Percentiles rank a stretch among this genome's conserved stretches.
These are phyloP conservation scores for Platygyra sinensis DNA, from an alignment of 64 coral and sea anemone genomes.

Conservation along the genomic window DNA sequence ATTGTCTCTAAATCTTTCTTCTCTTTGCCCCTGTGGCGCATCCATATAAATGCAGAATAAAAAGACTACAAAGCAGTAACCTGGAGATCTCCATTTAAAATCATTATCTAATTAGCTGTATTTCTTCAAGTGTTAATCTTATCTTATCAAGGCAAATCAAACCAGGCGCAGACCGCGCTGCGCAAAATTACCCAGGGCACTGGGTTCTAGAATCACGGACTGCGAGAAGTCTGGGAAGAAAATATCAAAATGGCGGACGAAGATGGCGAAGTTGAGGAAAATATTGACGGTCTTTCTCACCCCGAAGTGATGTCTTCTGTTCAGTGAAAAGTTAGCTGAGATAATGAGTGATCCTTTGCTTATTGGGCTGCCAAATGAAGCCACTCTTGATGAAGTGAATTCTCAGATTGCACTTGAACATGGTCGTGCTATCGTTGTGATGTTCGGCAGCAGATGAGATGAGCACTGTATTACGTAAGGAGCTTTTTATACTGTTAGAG, in stretches of 20 bases:
- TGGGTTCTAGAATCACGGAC: background rate
- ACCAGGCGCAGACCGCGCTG: conserved; percentile 1
- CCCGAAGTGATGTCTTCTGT: conserved; percentile 80
- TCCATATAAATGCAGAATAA: background rate
- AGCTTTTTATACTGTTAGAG: conserved; percentile 2
- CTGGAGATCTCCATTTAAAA: background rate
- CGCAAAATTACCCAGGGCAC: background rate
- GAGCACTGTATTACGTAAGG: conserved; percentile 83
- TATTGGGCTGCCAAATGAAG: conserved; percentile 74
- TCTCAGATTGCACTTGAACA: conserved; percentile 93
- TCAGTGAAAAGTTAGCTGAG: conserved; percentile 71
- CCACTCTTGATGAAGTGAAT: conserved; percentile 92
- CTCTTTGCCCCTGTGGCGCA: conserved; percentile 16
- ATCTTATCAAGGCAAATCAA: background rate
- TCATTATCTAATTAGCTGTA: background rate
- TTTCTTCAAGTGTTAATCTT: background rate
- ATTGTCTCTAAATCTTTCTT: conserved; percentile 74
- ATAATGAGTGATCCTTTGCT: conserved; percentile 90
- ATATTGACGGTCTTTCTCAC: conserved; percentile 65
- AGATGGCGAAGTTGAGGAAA: background rate
- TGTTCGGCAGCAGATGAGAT: conserved; percentile 76
- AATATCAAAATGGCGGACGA: conserved; percentile 88
- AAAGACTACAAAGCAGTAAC: background rate
- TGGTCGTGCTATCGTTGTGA: conserved; percentile 93
- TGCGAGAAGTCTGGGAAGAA: background rate